Conservation (phyloP, 2,797 vertebrate species). For the Sebastes goodei region DNA sequence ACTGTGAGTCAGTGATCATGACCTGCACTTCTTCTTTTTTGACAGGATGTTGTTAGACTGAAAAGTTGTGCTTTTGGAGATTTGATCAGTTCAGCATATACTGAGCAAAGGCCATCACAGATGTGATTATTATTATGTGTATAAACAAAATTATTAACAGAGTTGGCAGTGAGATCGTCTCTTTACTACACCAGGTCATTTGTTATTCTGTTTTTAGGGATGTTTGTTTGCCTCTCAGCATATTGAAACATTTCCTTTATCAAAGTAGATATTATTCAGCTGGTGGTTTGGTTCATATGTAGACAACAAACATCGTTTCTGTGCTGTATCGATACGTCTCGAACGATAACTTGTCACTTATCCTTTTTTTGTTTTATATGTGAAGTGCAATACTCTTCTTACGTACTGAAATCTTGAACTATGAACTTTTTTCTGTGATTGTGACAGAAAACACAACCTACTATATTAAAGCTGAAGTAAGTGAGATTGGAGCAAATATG, state of each 20-base stretch:
- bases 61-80: not conserved
- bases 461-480: not conserved
- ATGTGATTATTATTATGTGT: not conserved
- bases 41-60: not conserved
- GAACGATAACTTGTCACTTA: not conserved
- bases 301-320: not conserved
- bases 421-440: not conserved
- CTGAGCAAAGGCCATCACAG: not conserved
- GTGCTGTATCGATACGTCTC: not conserved
- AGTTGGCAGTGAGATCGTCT: not conserved
- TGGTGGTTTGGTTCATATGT: not conserved
- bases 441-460: not conserved
- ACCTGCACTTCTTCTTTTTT: slow-evolving; percentile 26
- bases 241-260: not conserved
- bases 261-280: not conserved
- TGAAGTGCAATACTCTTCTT: not conserved
- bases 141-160: not conserved
- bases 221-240: not conserved
- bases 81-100: not conserved
- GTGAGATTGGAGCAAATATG: too few species aligned
- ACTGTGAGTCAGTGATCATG: rapidly evolving
- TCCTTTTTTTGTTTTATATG: not conserved
- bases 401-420: not conserved
- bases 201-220: not conserved
- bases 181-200: not conserved